A percentile compares a stretch with the other conserved stretches of the same genome.
These are phyloP conservation scores for Germaria angustata DNA, from an alignment of 2,888 invertebrate genomes.

Conservation along the genomic window DNA sequence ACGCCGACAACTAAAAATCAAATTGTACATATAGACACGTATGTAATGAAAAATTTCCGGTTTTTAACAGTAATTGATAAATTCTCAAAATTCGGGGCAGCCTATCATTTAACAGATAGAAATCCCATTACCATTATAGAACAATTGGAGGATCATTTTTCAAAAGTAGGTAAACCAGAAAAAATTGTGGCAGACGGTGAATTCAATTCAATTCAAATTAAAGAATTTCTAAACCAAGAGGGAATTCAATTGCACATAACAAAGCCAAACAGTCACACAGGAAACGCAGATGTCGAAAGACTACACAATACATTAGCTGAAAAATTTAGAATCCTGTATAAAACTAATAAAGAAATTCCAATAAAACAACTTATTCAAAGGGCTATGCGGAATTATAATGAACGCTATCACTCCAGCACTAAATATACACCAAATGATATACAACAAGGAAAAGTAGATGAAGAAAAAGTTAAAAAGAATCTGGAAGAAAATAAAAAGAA, in stretches of 20 bases:
- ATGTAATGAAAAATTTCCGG: slow-evolving; percentile 32
- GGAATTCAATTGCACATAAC: slow-evolving; percentile 62
- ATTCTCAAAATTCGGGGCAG: slow-evolving; percentile 48
- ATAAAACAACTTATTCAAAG: slow-evolving; percentile 44
- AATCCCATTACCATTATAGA: slow-evolving; percentile 44
- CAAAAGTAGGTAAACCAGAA: slow-evolving; percentile 55
- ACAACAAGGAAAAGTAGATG: slow-evolving; percentile 51
- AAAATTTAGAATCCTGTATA: slow-evolving; percentile 59
- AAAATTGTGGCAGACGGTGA: slow-evolving; percentile 63
- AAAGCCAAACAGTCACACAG: slow-evolving; percentile 65
- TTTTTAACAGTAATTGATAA: too few relatives aligned
- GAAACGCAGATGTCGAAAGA: slow-evolving; percentile 64
- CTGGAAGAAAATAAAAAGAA: neutral
- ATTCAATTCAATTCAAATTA: slow-evolving; percentile 59
- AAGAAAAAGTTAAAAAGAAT: slow-evolving; percentile 34
- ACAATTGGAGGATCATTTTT: slow-evolving; percentile 39
- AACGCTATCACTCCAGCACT: slow-evolving; percentile 63
- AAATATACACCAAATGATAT: slow-evolving; percentile 58
- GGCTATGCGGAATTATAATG: slow-evolving; percentile 63
- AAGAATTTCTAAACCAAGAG: slow-evolving; percentile 56
- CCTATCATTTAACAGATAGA: slow-evolving; percentile 49
- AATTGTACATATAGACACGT: slow-evolving; percentile 61
- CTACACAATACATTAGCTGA: slow-evolving; percentile 56
- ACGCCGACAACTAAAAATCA: slow-evolving; percentile 52
- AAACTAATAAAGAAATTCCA: slow-evolving; percentile 26